These are phyloP conservation scores for Ametastegia equiseti DNA, from an alignment of 2,888 invertebrate species.

Conservation along the genomic window DNA sequence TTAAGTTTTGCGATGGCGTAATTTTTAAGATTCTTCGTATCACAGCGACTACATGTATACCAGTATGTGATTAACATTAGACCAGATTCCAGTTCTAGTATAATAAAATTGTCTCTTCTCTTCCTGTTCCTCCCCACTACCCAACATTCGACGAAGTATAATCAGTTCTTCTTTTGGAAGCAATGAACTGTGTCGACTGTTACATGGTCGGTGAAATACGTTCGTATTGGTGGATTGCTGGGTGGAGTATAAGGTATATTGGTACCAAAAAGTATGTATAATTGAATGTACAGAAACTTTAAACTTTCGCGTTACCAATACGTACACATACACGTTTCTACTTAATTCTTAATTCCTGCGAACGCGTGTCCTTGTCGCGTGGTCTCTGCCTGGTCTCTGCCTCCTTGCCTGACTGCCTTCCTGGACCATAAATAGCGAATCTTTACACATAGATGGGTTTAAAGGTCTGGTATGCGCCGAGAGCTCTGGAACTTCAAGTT, in stretches of 20 bases:
- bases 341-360: slow-evolving; percentile 26
- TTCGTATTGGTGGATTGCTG: not conserved
- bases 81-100: slow-evolving; percentile 4
- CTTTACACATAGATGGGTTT: slow-evolving; percentile 66
- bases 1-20: too few species aligned
- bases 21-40: too few species aligned
- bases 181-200: slow-evolving; percentile 21
- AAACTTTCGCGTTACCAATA: slow-evolving; percentile 36
- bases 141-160: not conserved
- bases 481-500: slow-evolving; percentile 52
- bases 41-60: too few species aligned
- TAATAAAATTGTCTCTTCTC: not conserved
- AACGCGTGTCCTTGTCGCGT: slow-evolving; percentile 41
- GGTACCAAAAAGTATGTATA: not conserved
- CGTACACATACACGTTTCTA: not conserved
- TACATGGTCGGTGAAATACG: not conserved
- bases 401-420: slow-evolving; percentile 43
- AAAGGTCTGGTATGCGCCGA: slow-evolving; percentile 66
- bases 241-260: not conserved
- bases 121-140: not conserved
- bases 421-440: slow-evolving; percentile 48
- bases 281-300: slow-evolving; percentile 1
- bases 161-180: not conserved
- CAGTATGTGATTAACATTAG: not conserved
- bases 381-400: slow-evolving; percentile 36